Conservation (phyloP, 2,888 invertebrate species). For the Rhamphomyia laevipes region DNA sequence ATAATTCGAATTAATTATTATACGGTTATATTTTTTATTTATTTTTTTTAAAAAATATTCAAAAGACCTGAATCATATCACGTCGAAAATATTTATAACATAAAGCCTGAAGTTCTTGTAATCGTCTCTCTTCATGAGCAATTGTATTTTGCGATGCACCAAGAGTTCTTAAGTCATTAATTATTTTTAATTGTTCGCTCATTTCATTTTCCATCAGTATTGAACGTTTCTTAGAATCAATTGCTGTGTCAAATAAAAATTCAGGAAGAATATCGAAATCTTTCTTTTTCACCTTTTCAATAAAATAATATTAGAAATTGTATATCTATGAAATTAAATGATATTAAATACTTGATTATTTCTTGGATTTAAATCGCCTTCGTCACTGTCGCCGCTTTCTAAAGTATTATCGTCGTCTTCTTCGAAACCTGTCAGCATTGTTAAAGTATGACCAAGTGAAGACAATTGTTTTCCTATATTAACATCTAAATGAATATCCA, state of each 20-base stretch:
- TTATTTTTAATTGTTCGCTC: conserved; percentile 93
- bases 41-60: not conserved
- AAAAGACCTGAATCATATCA: conserved; percentile 72
- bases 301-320: conserved; percentile 43
- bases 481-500: conserved; percentile 91
- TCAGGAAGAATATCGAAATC: conserved; percentile 67
- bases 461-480: conserved; percentile 94
- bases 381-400: conserved; percentile 63
- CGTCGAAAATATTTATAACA: conserved; percentile 89
- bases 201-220: conserved; percentile 92
- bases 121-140: conserved; percentile 79
- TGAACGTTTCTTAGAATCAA: conserved; percentile 76
- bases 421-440: conserved; percentile 85
- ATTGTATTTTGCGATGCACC: conserved; percentile 85
- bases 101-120: conserved; percentile 87
- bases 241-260: conserved; percentile 67
- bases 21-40: not conserved
- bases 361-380: conserved; percentile 43
- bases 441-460: conserved; percentile 87
- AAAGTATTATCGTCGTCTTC: conserved; percentile 63
- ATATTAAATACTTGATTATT: conserved; percentile 3
- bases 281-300: conserved; percentile 42
- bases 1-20: not conserved
- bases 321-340: conserved; percentile 40
- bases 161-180: conserved; percentile 77